Percentiles rank a stretch among this genome's conserved stretches.
Evolutionary conservation across 2,113 vertebrate species (phyloP).

Genomic region (Ia io): DNA sequence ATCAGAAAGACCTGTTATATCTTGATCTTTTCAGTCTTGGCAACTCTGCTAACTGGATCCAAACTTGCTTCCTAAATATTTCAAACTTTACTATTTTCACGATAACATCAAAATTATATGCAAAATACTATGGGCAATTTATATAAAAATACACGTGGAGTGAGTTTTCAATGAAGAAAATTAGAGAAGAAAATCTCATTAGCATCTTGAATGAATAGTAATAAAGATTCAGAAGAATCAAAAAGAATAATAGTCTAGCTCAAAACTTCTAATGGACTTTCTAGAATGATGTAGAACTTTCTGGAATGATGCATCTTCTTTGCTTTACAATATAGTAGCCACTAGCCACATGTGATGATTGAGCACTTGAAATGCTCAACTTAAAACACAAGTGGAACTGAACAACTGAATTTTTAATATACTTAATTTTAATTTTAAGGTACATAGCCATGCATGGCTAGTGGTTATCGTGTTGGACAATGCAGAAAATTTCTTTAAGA

Average conservation of each 20-base stretch:
- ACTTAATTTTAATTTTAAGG: not conserved
- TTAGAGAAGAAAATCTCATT: slow-evolving; percentile 38
- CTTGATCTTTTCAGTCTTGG: slow-evolving; percentile 37
- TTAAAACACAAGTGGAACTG: not conserved
- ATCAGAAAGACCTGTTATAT: slow-evolving; percentile 47
- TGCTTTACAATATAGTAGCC: not conserved
- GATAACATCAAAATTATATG: slow-evolving; percentile 7
- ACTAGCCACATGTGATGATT: not conserved
- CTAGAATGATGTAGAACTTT: slow-evolving; percentile 7
- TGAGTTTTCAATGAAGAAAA: slow-evolving; percentile 42
- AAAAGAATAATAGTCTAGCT: not conserved
- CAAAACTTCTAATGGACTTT: not conserved
- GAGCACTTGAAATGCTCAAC: not conserved
- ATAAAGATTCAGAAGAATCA: slow-evolving; percentile 23
- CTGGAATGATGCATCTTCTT: not conserved
- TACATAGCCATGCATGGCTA: not conserved
- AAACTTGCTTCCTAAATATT: slow-evolving; percentile 32
- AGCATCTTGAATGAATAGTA: not conserved
- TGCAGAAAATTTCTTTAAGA: not conserved
- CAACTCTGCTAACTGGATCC: not conserved
- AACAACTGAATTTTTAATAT: not conserved
- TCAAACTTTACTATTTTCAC: slow-evolving; percentile 35
- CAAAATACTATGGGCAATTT: slow-evolving; percentile 29
- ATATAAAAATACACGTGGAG: slow-evolving; percentile 34
- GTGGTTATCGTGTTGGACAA: not conserved